Percentiles rank a stretch among this genome's conserved stretches.
Conservation (phyloP, 2,113 vertebrate genomes). For the Tragelaphus strepsiceros region DNA sequence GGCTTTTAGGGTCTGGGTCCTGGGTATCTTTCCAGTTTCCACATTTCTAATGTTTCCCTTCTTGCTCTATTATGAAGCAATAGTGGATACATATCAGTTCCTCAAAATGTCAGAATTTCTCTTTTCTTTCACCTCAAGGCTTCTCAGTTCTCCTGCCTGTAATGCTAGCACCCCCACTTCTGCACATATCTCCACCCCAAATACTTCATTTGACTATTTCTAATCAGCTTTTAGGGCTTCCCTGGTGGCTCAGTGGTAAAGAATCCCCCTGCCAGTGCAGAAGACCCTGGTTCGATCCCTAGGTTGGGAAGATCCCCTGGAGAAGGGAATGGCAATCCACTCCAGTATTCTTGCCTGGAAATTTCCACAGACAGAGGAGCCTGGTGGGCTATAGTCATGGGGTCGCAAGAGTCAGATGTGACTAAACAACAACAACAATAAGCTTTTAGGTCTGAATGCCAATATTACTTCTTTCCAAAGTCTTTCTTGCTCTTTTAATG, state of each 20-base stretch:
- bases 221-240: neutral
- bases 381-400: neutral
- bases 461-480: neutral
- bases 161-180: neutral
- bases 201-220: neutral
- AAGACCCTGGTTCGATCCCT: neutral
- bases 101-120: neutral
- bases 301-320: accelerated
- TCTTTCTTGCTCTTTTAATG: neutral
- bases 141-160: neutral
- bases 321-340: neutral
- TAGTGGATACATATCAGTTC: neutral
- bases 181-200: neutral
- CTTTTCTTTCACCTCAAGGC: neutral
- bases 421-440: neutral
- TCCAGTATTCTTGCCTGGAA: neutral
- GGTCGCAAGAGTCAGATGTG: neutral
- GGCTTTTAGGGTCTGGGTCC: neutral
- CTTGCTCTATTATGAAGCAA: neutral
- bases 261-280: neutral
- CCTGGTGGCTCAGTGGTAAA: neutral
- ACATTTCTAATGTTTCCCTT: neutral
- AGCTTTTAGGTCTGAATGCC: neutral
- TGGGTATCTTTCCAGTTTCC: neutral
- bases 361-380: neutral